Conservation (phyloP, 2,113 vertebrate species). For the Corythoichthys haematopterus region DNA sequence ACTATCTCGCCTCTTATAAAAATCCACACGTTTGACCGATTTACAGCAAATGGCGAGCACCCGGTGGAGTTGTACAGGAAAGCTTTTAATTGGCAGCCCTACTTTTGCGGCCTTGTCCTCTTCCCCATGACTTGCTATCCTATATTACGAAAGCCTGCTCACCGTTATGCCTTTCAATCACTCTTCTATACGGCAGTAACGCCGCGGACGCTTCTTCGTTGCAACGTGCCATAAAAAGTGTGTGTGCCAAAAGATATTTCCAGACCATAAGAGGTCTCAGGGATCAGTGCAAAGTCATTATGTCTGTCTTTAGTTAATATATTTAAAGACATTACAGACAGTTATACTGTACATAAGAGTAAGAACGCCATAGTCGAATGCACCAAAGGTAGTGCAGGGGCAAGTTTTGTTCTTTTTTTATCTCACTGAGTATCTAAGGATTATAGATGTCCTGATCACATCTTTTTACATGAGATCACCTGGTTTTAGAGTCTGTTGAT, state of each 20-base stretch:
- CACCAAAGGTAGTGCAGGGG: too few relatives aligned
- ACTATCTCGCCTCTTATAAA: not conserved
- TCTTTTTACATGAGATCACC: too few relatives aligned
- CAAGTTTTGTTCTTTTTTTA: too few relatives aligned
- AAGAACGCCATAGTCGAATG: too few relatives aligned
- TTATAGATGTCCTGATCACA: too few relatives aligned
- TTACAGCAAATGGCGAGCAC: not conserved
- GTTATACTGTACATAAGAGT: too few relatives aligned
- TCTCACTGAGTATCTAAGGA: too few relatives aligned
- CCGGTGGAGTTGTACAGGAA: not conserved
- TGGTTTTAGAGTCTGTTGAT: too few relatives aligned
- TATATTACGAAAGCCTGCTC: not conserved
- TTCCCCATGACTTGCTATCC: not conserved
- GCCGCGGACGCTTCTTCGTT: not conserved
- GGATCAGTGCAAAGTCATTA: conserved; percentile 5
- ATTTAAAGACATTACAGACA: too few relatives aligned
- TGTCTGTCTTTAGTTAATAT: not conserved
- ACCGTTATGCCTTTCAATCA: conserved; percentile 9
- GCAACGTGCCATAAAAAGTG: conserved; percentile 20
- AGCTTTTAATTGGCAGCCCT: conserved; percentile 39
- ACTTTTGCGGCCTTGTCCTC: conserved; percentile 42
- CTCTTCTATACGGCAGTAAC: not conserved
- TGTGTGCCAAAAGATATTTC: conserved; percentile 37
- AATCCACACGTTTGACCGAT: not conserved
- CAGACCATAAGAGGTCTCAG: conserved; percentile 47